A percentile compares a stretch with the other conserved stretches of the same genome.
phyloP scores from a whole-genome alignment of 2,888 invertebrate genomes.

The Phrixothrix hirtus region DNA sequence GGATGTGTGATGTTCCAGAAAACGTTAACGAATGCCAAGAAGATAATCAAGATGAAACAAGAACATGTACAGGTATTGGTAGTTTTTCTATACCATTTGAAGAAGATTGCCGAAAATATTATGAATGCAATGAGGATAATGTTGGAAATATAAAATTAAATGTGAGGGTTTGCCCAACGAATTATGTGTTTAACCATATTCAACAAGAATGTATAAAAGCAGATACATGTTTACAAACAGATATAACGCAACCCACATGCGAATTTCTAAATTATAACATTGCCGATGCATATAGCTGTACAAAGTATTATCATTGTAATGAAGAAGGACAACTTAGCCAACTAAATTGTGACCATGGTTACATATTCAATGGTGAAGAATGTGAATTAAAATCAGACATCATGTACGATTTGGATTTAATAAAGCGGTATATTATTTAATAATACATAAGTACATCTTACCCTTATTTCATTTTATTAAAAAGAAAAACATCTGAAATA shows the following conservation, averaged over 20 bases:
- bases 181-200: not conserved
- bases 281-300: conserved; percentile 34
- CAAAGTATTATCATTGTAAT: conserved; percentile 34
- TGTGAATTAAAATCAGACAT: conserved; percentile 7
- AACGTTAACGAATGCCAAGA: conserved; percentile 47
- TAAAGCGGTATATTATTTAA: too few species aligned
- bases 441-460: too few species aligned
- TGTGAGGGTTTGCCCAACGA: conserved; percentile 18
- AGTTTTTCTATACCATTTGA: conserved; percentile 36
- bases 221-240: not conserved
- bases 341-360: conserved; percentile 27
- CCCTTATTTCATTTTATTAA: too few species aligned
- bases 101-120: conserved; percentile 33
- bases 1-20: conserved; percentile 40
- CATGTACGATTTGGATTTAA: conserved; percentile 4
- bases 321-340: conserved; percentile 1
- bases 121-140: conserved; percentile 32
- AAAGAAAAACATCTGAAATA: too few species aligned
- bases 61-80: conserved; percentile 40
- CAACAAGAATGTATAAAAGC: conserved; percentile 1
- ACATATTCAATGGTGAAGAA: conserved; percentile 29
- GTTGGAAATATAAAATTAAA: conserved; percentile 16
- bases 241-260: conserved; percentile 3
- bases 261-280: conserved; percentile 13
- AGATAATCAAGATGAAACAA: conserved; percentile 3